These are phyloP conservation scores for Sinocyclocheilus maitianheensis DNA, from an alignment of 2,113 vertebrate species.

Conservation along the genomic window DNA sequence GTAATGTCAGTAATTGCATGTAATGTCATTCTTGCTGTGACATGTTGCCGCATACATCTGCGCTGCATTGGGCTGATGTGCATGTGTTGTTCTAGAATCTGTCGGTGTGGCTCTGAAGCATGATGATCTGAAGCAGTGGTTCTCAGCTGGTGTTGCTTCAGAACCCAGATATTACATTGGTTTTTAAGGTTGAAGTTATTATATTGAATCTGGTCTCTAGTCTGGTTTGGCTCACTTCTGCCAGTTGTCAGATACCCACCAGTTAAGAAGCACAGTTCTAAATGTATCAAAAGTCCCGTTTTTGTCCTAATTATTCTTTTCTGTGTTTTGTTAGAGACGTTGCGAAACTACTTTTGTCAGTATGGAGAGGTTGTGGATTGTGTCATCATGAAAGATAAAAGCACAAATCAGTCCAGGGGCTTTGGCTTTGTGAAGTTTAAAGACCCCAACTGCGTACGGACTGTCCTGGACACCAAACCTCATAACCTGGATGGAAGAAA, in stretches of 20 bases:
- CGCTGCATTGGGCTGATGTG: too few species aligned
- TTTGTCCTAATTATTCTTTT: not conserved
- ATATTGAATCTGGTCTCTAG: not conserved
- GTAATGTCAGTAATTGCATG: not conserved
- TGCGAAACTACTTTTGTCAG: conserved; percentile 97
- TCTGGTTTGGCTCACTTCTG: not conserved
- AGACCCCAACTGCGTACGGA: conserved; percentile 98
- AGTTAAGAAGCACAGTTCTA: not conserved
- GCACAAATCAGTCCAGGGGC: conserved; percentile 98
- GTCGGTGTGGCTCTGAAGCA: too few species aligned
- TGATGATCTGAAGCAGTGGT: too few species aligned
- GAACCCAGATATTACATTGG: too few species aligned
- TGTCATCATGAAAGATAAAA: conserved; percentile 99
- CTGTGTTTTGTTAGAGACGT: conserved; percentile 83
- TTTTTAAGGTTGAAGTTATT: not conserved
- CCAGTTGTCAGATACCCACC: not conserved
- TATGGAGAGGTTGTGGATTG: conserved; percentile 99
- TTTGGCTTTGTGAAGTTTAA: conserved; percentile 99
- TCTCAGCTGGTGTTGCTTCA: too few species aligned
- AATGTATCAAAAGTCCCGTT: not conserved
- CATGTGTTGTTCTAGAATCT: too few species aligned
- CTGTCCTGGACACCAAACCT: conserved; percentile 96
- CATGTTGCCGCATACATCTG: not conserved
- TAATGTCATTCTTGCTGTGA: not conserved
- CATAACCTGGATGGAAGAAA: conserved; percentile 97